Evolutionary conservation across 2,113 vertebrate genomes (phyloP), one percentile per base, ranked within the genome.

Genomic region (rat (Rattus norvegicus)): DNA sequence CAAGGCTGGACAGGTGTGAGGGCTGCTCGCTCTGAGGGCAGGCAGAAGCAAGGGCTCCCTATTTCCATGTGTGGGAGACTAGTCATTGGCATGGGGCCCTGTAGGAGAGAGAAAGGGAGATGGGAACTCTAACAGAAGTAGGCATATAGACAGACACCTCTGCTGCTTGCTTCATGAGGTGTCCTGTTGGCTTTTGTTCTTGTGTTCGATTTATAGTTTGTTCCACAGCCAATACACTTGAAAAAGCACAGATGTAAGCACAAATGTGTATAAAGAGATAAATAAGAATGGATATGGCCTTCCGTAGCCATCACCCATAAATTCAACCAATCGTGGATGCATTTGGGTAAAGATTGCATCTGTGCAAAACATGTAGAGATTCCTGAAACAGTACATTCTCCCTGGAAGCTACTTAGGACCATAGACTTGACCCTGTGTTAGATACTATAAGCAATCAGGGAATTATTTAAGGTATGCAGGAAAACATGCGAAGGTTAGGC

Each of bases 1-100:
- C 96, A 92, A 97, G 88, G 95, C 92, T 69, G 86, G 95, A 69
- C 24, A 77, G 81, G 90, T 54, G 87, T 97, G 90, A n/a, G 59
- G 92, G 49, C 0, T 17, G 77, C 92, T 86, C 95, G 59, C 77
- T 97, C 59, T 19, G 92, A 95, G 70, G 3, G 69, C 52, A 52
- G 0, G 92, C 0, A 0, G 93, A 92, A 96, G 56, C n/a, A 73
- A 84, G 65, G 76, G 36, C 24, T 83, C 88, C 91, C 98, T 96
- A 91, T 94, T 86, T 39, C 28, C 43, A n/a, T 95, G 54, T 88
- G 73, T 28, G 22, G 61, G 95, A 92, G 81, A 96, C 59, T 75
- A 93, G 95, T 97, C 95, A 59, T 56, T 96, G 90, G 67, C 69
- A 84, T 73, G 47, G 92, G 95, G 76, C 22, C 91, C 24, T 83